phyloP scores from a whole-genome alignment of 2,797 vertebrate genomes.

The Pampus argenteus region DNA sequence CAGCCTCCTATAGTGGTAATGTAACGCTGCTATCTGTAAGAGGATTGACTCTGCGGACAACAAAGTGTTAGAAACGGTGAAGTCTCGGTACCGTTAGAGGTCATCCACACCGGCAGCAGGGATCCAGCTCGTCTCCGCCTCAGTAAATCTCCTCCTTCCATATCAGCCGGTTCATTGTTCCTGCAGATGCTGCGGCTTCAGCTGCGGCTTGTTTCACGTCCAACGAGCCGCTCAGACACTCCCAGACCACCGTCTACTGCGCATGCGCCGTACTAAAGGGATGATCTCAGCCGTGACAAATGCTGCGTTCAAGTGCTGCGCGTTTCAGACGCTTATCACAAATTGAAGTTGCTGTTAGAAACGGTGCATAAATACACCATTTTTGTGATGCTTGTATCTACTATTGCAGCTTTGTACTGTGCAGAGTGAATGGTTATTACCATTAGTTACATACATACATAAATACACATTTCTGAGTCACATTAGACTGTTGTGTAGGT shows the following conservation, averaged over 20 bases:
- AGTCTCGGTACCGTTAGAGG: slow-evolving; percentile 74
- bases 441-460: too few species aligned
- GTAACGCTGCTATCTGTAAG: slow-evolving; percentile 11
- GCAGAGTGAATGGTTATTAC: neutral
- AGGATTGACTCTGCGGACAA: slow-evolving; percentile 57
- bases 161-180: slow-evolving; percentile 71
- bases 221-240: slow-evolving; percentile 78
- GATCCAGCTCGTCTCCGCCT: slow-evolving; percentile 37
- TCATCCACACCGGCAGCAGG: slow-evolving; percentile 61
- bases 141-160: slow-evolving; percentile 23
- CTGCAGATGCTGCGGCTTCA: slow-evolving; percentile 65
- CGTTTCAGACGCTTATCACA: neutral
- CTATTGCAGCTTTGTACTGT: neutral
- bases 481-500: neutral
- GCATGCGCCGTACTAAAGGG: slow-evolving; percentile 67
- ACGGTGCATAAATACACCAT: neutral
- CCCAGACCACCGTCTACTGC: slow-evolving; percentile 71
- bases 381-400: neutral
- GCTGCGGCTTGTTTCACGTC: slow-evolving; percentile 61
- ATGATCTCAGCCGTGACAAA: slow-evolving; percentile 56
- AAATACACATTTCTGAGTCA: neutral
- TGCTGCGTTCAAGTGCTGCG: slow-evolving; percentile 72
- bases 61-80: slow-evolving; percentile 65
- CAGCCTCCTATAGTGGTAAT: neutral
- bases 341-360: neutral